Evolutionary conservation across 2,797 vertebrate genomes (phyloP), one percentile per base, ranked within the genome.

Genomic region (Steatocranus sp.): DNA sequence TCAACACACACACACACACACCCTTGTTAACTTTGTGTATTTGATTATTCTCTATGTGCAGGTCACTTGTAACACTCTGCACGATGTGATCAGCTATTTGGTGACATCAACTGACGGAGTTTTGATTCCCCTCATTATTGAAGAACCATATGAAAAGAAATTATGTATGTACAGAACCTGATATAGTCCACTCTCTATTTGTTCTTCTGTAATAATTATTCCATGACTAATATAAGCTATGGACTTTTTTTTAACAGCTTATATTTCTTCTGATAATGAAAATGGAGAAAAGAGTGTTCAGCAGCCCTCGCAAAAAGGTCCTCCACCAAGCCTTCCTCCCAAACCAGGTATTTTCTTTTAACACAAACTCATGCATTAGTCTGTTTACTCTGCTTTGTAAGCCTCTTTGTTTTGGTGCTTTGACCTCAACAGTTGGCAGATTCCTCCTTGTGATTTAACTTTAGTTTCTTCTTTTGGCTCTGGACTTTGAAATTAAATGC

Each of bases 11-110:
- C 0, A 36, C 34, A 53, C 14, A 58, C 17, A 8, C 18, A 11
- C 18, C 7, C 7, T 3, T 8, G 54, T 68, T 73, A 27, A 49
- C 70, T 83, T 27, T 30, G 20, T 34, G 11, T 7, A 5, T 63
- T 73, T 73, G 6, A 23, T 43, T 25, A 7, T 23, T 32, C 15
- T 56, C 2, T 84, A 17, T 15, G 3, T 38, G 74, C 90, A 97
- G 97, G 85, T 97, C 50, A 12, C 3, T 8, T 97, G 97, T 80
- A 6, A 84, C 25, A 97, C 96, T 0, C 95, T 97, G 6, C 86
- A 94, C 0, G 94, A 96, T 0, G 96, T 97, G 18, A 80, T 98
- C 78, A 56, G 66, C 79, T 95, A 93, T 74, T 91, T 98, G 41
- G 86, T 97, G 20, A 89, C 91, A 2, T 94, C 83, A 23, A 97